Base-by-base conservation (phyloP, 2,797 vertebrate genomes). In the Gobio occitaniae region DNA sequence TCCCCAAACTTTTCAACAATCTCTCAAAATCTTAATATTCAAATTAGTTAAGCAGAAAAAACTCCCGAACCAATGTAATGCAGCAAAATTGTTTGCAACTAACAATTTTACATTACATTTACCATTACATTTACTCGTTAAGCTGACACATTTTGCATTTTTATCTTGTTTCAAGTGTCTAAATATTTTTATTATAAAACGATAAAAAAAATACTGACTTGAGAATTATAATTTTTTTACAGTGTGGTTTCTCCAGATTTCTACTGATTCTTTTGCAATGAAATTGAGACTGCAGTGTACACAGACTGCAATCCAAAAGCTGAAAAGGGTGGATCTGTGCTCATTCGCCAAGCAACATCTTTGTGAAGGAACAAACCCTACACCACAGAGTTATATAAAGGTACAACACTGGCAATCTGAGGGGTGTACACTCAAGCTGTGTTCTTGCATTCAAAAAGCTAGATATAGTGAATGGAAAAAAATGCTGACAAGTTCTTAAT, bases 361-460 rank as follows among this genome's bases (percentile, higher is more conserved):
- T 13, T 66, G 61, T 54, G 10, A 54, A 66, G 61, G 21, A 54
- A 66, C 47, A 83, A 66, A 76, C 3, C 17, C 21, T 25, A 9
- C 72, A 68, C 47, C 19, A 50, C 61, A 52, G 47, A 76, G 32
- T 76, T 76, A 19, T 83, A 66, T 19, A 48, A 15, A 68, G 48
- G 10, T 32, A 76, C 32, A 65, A 25, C 32, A 41, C 47, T 83
- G n/a, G 48, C 59, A 65, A 2, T 19, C 29, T 65, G 32, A 74
- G 15, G 54, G 47, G 8, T n/a, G 70, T 52, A 17, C 19, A 52
- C 47, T 16, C 8, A 50, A n/a, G 13, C 74, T 29, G 21, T 44
- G 32, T 71, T 70, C 65, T 38, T 41, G 36, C 36, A 56, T 81
- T 81, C 8, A 56, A 41, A 70, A 81, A 19, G 78, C 79, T 56